Conservation (phyloP, 2,888 invertebrate genomes). For the Eremobia ochroleuca region DNA sequence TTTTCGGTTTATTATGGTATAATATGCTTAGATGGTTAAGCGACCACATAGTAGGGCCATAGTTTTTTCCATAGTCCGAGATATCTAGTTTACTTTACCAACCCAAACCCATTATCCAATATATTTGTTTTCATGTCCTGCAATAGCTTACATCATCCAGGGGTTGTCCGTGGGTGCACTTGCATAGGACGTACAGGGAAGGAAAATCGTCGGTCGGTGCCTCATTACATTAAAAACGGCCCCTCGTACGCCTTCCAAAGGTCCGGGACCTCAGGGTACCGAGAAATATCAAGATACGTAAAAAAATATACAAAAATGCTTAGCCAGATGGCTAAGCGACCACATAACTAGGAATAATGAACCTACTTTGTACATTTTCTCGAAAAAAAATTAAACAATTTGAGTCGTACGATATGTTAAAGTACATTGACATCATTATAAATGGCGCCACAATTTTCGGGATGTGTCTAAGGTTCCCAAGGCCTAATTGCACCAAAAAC, state of each 20-base stretch:
- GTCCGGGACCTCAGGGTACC: background rate
- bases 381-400: background rate
- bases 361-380: background rate
- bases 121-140: too few relatives aligned
- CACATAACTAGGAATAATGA: background rate
- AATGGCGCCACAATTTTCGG: background rate
- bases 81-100: too few relatives aligned
- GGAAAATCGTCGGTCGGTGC: background rate
- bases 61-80: too few relatives aligned
- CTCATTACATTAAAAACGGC: background rate
- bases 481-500: too few relatives aligned
- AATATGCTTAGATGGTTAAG: background rate
- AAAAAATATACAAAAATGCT: background rate
- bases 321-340: background rate
- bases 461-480: too few relatives aligned
- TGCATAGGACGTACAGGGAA: background rate
- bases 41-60: too few relatives aligned
- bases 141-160: too few relatives aligned
- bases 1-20: background rate
- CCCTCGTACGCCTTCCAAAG: background rate
- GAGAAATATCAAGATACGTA: background rate
- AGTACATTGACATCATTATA: too few relatives aligned
- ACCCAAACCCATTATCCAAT: too few relatives aligned
- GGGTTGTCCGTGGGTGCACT: too few relatives aligned
- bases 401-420: background rate